phyloP scores from a whole-genome alignment of 2,797 vertebrate genomes.

The Distichodus sexfasciatus region DNA sequence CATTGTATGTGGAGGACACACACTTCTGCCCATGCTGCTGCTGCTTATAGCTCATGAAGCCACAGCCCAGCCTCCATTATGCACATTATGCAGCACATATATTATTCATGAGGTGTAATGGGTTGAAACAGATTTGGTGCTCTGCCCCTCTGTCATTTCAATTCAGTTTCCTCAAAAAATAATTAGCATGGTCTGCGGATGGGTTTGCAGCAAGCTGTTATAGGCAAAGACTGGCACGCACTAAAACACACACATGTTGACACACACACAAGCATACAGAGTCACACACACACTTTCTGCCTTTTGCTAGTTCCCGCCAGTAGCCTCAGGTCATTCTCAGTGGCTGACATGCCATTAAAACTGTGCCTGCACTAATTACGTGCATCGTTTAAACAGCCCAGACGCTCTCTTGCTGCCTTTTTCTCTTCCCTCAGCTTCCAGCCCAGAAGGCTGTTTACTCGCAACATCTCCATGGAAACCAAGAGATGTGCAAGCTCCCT shows the following conservation, averaged over 20 bases:
- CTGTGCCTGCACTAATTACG: conserved; percentile 30
- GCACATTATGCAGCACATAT: conserved; percentile 24
- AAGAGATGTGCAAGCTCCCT: not conserved
- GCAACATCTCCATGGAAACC: conserved; percentile 36
- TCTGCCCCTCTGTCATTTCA: conserved; percentile 35
- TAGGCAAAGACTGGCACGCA: not conserved
- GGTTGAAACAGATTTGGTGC: conserved; percentile 22
- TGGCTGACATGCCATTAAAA: conserved; percentile 12
- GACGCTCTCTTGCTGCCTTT: not conserved
- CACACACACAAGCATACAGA: not conserved
- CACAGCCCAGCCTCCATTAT: conserved; percentile 26
- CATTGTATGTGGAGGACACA: conserved; percentile 17
- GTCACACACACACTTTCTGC: not conserved
- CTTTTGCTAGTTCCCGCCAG: not conserved
- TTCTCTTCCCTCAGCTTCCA: not conserved
- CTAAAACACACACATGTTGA: not conserved
- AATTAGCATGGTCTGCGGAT: conserved; percentile 23
- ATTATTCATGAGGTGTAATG: conserved; percentile 53
- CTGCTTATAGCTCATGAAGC: conserved; percentile 21
- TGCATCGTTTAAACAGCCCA: conserved; percentile 15
- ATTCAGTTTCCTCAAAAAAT: conserved; percentile 28
- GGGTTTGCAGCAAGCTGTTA: conserved; percentile 12
- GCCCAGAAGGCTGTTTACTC: conserved; percentile 21
- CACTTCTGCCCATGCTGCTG: conserved; percentile 7
- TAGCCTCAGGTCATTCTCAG: conserved; percentile 10